A percentile compares a stretch with the other conserved stretches of the same genome.
Evolutionary conservation across 2,113 vertebrate genomes (phyloP).

Genomic region (Axis porcinus): DNA sequence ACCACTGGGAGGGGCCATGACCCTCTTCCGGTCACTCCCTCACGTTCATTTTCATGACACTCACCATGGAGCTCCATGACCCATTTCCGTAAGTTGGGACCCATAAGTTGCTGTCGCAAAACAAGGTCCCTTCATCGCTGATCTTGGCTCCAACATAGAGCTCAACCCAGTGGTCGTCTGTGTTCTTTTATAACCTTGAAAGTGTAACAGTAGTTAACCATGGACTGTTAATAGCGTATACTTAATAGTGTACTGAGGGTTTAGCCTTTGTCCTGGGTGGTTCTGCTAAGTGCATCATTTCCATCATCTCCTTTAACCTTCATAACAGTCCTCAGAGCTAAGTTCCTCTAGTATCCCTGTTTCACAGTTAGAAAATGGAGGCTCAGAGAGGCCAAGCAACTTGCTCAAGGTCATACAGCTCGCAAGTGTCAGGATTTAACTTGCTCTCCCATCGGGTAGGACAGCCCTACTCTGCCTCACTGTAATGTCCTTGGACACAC

Average conservation of each 20-base stretch:
- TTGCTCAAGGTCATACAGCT: not conserved
- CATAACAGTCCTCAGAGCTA: not conserved
- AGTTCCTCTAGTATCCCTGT: not conserved
- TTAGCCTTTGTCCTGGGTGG: not conserved
- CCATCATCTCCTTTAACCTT: not conserved
- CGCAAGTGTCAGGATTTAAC: not conserved
- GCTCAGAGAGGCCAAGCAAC: not conserved
- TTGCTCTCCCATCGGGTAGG: not conserved
- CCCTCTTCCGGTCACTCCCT: not conserved
- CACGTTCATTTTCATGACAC: not conserved
- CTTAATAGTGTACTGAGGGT: not conserved
- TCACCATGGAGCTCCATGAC: not conserved
- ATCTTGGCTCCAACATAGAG: not conserved
- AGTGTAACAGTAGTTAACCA: not conserved
- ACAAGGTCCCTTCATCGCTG: not conserved
- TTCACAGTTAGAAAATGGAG: not conserved
- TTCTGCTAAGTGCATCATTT: not conserved
- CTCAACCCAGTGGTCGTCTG: not conserved
- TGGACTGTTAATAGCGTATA: not conserved
- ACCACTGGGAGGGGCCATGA: accelerated
- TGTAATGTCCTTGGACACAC: too few species aligned
- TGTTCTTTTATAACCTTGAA: not conserved
- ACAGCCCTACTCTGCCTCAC: not conserved
- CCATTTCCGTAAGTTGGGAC: not conserved
- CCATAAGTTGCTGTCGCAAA: not conserved